Percentiles rank a stretch among this genome's conserved stretches.
Evolutionary conservation across 2,888 invertebrate species (phyloP).

Genomic region (Bimastos eiseni): DNA sequence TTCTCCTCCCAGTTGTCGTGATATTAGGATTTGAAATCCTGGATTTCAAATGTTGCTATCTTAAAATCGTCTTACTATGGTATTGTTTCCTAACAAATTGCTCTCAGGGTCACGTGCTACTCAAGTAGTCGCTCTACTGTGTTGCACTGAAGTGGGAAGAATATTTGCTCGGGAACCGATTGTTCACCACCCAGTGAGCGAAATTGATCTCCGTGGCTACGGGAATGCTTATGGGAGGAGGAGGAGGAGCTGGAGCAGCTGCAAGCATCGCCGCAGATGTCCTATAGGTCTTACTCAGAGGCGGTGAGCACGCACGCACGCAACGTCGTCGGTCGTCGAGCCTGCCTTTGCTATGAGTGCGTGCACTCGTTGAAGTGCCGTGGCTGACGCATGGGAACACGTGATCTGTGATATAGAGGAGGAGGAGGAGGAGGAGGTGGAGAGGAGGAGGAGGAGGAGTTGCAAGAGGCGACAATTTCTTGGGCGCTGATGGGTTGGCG

Average conservation of each 20-base stretch:
- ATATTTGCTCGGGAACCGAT: neutral
- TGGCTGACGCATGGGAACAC: neutral
- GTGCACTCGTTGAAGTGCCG: neutral
- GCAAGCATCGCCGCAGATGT: neutral
- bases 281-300: neutral
- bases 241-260: neutral
- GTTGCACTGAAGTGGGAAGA: neutral
- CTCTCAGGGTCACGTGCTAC: no score
- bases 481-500: neutral
- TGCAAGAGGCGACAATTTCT: slow-evolving; percentile 7
- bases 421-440: slow-evolving; percentile 23
- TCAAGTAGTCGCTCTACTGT: neutral
- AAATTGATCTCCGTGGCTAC: neutral
- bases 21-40: no score
- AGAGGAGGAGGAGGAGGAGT: neutral
- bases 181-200: neutral
- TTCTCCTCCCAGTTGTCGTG: neutral
- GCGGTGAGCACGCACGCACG: neutral
- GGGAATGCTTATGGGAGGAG: neutral
- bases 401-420: neutral
- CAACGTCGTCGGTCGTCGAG: neutral
- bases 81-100: no score
- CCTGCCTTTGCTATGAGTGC: neutral
- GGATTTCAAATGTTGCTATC: no score
- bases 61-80: no score